Percentiles rank a stretch among this genome's conserved stretches.
Evolutionary conservation across 2,797 vertebrate genomes (phyloP).

Genomic region (Tokudaia tokunoshimensis): DNA sequence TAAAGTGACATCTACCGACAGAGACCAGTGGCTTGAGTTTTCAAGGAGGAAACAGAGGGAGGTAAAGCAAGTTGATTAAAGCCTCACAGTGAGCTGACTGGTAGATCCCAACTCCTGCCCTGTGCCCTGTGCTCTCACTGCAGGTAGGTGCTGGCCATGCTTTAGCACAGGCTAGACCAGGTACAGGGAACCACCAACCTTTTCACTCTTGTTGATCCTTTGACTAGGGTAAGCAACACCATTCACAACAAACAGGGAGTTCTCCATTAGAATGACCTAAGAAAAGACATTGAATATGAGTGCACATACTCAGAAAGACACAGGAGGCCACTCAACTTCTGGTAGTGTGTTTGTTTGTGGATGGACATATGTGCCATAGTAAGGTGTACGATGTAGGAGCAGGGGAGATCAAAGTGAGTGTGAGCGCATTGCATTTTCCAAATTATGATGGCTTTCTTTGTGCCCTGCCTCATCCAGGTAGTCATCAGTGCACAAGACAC

Average conservation of each 20-base stretch:
- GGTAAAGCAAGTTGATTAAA: not conserved
- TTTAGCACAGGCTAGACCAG: not conserved
- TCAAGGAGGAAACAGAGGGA: not conserved
- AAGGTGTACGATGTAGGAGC: conserved; percentile 57
- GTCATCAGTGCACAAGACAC: conserved; percentile 79
- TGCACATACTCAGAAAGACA: not conserved
- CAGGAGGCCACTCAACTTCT: not conserved
- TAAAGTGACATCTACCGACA: not conserved
- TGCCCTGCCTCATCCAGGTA: conserved; percentile 76
- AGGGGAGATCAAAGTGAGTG: not conserved
- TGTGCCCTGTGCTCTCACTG: not conserved
- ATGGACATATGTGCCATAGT: conserved; percentile 72
- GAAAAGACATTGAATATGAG: not conserved
- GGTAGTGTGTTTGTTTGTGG: conserved; percentile 76
- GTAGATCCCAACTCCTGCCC: no score
- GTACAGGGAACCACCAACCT: not conserved
- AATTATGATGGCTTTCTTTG: conserved; percentile 63
- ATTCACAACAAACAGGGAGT: not conserved
- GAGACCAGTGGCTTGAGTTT: not conserved
- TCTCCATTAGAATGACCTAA: not conserved
- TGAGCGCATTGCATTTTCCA: conserved; percentile 57
- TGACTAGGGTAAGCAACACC: rapidly evolving
- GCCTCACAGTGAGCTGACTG: not conserved
- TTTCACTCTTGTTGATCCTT: not conserved
- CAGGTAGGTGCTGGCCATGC: not conserved